These are phyloP conservation scores for Formica aserva DNA, from an alignment of 2,888 invertebrate genomes.

Conservation along the genomic window DNA sequence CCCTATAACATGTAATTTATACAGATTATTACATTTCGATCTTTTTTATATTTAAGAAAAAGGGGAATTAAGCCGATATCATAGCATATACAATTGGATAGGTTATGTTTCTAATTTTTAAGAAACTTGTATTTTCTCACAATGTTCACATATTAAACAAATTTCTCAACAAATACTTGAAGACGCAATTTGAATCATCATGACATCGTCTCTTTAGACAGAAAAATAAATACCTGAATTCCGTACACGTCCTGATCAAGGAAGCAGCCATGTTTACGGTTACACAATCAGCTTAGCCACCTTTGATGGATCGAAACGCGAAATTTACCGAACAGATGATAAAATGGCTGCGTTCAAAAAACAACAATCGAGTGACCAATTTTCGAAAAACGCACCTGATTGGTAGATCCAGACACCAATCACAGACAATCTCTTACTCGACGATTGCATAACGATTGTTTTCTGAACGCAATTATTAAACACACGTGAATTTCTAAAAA, in stretches of 20 bases:
- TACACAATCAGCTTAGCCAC: conserved; percentile 30
- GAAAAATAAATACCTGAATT: conserved; percentile 72
- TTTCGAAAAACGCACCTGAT: background rate
- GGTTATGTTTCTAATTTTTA: conserved; percentile 28
- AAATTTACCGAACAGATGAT: background rate
- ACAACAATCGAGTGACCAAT: background rate
- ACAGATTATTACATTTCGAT: background rate
- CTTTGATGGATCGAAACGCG: background rate
- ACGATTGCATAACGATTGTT: background rate
- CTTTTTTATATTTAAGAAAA: background rate
- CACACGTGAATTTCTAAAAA: background rate
- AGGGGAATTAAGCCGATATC: background rate
- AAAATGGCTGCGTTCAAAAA: background rate
- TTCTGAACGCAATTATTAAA: background rate
- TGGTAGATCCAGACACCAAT: background rate
- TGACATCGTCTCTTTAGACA: background rate
- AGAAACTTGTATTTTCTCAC: background rate
- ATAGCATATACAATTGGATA: background rate
- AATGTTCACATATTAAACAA: background rate
- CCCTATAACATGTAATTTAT: background rate
- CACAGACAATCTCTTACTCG: background rate
- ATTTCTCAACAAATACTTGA: background rate
- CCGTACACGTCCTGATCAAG: conserved; percentile 69
- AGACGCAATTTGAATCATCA: background rate
- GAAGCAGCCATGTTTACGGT: conserved; percentile 71